These are phyloP conservation scores for Lissocephala sabroskyi DNA, from an alignment of 2,888 invertebrate species.

Conservation along the genomic window DNA sequence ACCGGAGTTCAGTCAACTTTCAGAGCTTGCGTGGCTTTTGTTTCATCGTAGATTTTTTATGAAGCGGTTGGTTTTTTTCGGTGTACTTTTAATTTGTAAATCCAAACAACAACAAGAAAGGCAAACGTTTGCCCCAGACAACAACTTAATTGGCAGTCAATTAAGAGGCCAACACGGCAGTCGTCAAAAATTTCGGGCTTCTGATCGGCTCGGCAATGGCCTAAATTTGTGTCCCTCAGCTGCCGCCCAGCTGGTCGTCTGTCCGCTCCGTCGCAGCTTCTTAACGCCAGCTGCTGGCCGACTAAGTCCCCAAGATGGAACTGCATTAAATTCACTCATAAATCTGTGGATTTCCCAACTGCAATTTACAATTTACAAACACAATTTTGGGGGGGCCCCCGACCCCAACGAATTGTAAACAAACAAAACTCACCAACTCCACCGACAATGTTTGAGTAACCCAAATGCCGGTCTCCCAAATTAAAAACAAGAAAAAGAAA, in stretches of 20 bases:
- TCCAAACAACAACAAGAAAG: slow-evolving; percentile 7
- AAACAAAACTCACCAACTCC: slow-evolving; percentile 17
- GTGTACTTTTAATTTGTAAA: slow-evolving; percentile 17
- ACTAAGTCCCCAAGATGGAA: too few relatives aligned
- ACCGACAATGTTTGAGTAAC: slow-evolving; percentile 43
- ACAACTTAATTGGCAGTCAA: slow-evolving; percentile 33
- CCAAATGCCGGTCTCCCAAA: slow-evolving; percentile 33
- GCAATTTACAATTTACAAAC: slow-evolving; percentile 1
- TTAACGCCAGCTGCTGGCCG: too few relatives aligned
- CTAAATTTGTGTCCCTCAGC: too few relatives aligned
- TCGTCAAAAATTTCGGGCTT: too few relatives aligned
- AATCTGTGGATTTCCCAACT: slow-evolving; percentile 25
- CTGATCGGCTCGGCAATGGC: too few relatives aligned
- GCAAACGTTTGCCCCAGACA: slow-evolving; percentile 23
- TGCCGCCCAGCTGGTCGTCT: too few relatives aligned
- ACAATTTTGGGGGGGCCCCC: too few relatives aligned
- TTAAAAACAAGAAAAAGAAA: slow-evolving; percentile 24
- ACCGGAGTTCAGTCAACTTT: slow-evolving; percentile 47
- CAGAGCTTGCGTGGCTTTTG: not conserved
- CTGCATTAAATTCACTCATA: slow-evolving; percentile 43
- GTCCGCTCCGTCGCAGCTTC: too few relatives aligned
- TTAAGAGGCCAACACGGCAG: slow-evolving; percentile 17
- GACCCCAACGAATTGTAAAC: slow-evolving; percentile 8
- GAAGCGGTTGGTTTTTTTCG: not conserved
- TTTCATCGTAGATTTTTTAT: not conserved